A percentile compares a stretch with the other conserved stretches of the same genome.
These are phyloP conservation scores for Heliconius ethilla DNA, from an alignment of 2,888 invertebrate genomes.

Conservation along the genomic window DNA sequence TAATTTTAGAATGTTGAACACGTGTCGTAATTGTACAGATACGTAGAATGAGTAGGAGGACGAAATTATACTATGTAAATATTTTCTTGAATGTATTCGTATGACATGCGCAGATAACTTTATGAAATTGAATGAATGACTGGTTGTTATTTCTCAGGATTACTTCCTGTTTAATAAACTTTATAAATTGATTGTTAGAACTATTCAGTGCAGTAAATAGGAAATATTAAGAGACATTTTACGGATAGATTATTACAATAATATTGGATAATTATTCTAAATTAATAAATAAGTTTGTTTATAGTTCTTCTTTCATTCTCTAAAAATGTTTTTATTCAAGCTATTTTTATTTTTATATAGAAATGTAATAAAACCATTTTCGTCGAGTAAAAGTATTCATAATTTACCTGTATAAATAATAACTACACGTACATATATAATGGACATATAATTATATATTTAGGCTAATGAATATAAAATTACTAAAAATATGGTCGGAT, in stretches of 20 bases:
- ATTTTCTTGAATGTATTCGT: conserved; percentile 18
- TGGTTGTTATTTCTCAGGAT: conserved; percentile 8
- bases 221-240: background rate
- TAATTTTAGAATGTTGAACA: background rate
- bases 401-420: background rate
- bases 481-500: background rate
- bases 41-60: background rate
- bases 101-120: conserved; percentile 23
- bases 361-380: too few relatives aligned
- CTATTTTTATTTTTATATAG: too few relatives aligned
- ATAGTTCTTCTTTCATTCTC: background rate
- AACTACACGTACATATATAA: background rate
- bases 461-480: background rate
- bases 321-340: background rate
- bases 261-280: background rate
- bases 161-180: conserved; percentile 8
- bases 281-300: background rate
- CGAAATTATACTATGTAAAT: conserved; percentile 14
- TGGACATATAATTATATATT: background rate
- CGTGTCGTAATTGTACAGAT: background rate
- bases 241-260: background rate
- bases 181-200: background rate
- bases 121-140: conserved; percentile 15
- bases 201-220: background rate
- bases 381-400: background rate